Conservation (phyloP, 2,888 invertebrate genomes). For the Morpho helenor region DNA sequence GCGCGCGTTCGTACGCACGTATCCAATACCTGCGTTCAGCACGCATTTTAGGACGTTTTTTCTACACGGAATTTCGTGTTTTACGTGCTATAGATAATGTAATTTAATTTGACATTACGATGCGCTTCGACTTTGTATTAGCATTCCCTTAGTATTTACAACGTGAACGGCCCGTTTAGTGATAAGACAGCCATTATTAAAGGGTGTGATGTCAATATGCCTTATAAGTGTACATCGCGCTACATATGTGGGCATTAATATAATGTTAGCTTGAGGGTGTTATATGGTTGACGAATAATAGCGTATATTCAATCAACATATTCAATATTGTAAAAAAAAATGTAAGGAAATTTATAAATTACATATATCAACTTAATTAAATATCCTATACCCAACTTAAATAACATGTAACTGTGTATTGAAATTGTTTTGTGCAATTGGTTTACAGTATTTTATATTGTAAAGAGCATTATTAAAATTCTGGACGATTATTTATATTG, state of each 20-base stretch:
- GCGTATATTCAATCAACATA: too few species aligned
- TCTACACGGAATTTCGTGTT: neutral
- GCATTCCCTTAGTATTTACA: neutral
- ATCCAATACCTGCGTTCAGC: too few species aligned
- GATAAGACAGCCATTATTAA: neutral
- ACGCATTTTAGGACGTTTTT: neutral
- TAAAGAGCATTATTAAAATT: conserved; percentile 1
- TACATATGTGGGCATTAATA: conserved; percentile 2
- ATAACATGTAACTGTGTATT: too few species aligned
- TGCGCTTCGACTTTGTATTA: neutral
- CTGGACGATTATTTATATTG: neutral
- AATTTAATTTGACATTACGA: neutral
- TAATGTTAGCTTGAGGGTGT: neutral
- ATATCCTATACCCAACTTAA: too few species aligned
- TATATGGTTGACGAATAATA: neutral
- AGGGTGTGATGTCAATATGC: conserved; percentile 3
- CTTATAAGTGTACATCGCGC: conserved; percentile 1
- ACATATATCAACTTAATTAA: too few species aligned
- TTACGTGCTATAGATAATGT: neutral
- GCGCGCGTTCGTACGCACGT: too few species aligned
- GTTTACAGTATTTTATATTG: neutral
- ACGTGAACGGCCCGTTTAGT: neutral
- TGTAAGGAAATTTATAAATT: too few species aligned
- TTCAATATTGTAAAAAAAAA: too few species aligned
- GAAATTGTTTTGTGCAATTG: too few species aligned